Base-by-base conservation (phyloP, 2,888 invertebrate genomes). In the Orthosia incerta region DNA sequence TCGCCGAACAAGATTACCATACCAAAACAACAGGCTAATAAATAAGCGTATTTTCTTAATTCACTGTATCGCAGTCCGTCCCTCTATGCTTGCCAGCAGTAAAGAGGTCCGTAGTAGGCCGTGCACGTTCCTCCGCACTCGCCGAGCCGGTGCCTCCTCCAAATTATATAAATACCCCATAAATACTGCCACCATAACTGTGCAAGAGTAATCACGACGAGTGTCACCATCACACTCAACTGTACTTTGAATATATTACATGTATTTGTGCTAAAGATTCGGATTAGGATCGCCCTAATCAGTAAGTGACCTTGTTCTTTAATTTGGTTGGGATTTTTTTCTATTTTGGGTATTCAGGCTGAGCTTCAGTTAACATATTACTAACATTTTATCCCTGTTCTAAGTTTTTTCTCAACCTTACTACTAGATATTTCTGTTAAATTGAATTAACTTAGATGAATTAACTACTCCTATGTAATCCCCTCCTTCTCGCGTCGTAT, bases 41-140 rank as follows among this genome's bases (percentile, higher is more conserved):
- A 86, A 86, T 83, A 85, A 80, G 77, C 55, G 68, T 78, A 74
- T 87, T 82, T 84, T 79, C 69, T 76, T 78, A 71, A 85, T 71
- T 76, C 50, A 68, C n/a, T 71, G 20, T 0, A 57, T 55, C 4
- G 51, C 70, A 87, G 79, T 83, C 74, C 86, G 80, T 80, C 83
- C 79, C 77, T 55, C 75, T 61, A 73, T 69, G 83, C 79, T 85
- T 80, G 80, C 68, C 51, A 74, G 71, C 57, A 71, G 70, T 89
- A 90, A 90, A 76, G 79, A 87, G 89, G 88, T 59, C 71, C 60
- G 87, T 86, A 86, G 89, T 89, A 90, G 79, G 86, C 90, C 56
- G 62, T 76, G 82, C 90, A 90, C 90, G 90, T 90, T 63, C 65
- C 77, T 77, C 76, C 79, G 65, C 83, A 69, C 78, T 74, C 81